Percentiles rank a stretch among this genome's conserved stretches.
Evolutionary conservation across 53 echinoderm and acorn worm genomes (phyloP).

Genomic region (Astropecten irregularis): DNA sequence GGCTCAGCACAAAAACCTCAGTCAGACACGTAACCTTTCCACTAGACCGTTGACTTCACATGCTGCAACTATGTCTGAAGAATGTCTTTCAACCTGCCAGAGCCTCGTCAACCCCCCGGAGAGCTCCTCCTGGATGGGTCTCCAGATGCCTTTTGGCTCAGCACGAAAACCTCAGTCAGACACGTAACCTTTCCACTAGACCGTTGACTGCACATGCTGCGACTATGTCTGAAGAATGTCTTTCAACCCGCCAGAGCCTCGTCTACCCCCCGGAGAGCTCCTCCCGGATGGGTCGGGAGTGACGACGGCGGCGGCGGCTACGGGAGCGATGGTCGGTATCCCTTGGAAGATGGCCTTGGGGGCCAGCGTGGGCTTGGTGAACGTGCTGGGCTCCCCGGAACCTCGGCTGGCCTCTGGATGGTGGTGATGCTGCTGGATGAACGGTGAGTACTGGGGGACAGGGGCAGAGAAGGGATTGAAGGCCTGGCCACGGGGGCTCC

Average conservation of each 20-base stretch:
- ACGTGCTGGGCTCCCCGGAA: conserved; percentile 36
- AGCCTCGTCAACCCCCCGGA: conserved; percentile 29
- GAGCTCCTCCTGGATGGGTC: conserved; percentile 63
- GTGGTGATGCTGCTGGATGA: conserved; percentile 70
- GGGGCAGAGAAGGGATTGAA: conserved; percentile 97
- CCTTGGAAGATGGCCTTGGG: conserved; percentile 14
- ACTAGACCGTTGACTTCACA: no score
- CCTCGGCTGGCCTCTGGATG: conserved; percentile 11
- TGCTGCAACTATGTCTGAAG: no score
- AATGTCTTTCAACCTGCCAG: conserved; percentile 51
- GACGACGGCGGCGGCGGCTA: conserved; percentile 31
- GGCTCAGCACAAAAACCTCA: no score
- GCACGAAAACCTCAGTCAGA: no score
- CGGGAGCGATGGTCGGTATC: conserved; percentile 54
- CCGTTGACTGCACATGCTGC: no score
- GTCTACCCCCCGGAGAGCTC: conserved; percentile 55
- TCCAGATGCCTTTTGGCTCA: no score
- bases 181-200: no score
- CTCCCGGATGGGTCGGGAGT: conserved; percentile 44
- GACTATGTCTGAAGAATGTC: conserved; percentile 71
- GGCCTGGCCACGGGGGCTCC: conserved; percentile 25
- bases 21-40: no score
- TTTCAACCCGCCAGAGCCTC: conserved; percentile 28
- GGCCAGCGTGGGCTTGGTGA: conserved; percentile 16
- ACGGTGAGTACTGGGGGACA: conserved; percentile 83